A percentile compares a stretch with the other conserved stretches of the same genome.
Conservation (phyloP, 2,113 vertebrate genomes). For the Platysteira castanea region DNA sequence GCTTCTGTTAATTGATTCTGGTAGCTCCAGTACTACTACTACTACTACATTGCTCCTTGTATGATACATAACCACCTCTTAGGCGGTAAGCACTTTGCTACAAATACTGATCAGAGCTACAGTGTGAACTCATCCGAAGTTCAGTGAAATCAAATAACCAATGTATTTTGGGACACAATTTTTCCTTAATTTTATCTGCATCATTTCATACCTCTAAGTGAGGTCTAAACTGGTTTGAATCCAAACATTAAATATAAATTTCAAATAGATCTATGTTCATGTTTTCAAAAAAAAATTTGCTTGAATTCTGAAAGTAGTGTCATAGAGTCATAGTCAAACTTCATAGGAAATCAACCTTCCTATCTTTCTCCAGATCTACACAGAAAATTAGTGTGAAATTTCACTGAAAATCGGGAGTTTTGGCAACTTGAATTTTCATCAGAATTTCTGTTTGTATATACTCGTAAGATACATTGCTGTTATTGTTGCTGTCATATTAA, state of each 20-base stretch:
- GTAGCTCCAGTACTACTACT: neutral
- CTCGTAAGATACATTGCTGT: neutral
- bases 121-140: neutral
- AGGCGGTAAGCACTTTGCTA: neutral
- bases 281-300: neutral
- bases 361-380: neutral
- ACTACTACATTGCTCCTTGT: neutral
- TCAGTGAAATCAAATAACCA: neutral
- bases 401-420: neutral
- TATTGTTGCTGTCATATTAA: neutral
- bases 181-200: neutral
- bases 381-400: neutral
- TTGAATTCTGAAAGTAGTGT: neutral
- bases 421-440: neutral
- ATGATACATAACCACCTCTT: neutral
- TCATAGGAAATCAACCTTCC: neutral
- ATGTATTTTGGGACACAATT: neutral
- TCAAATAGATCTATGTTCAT: neutral
- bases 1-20: neutral
- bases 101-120: neutral
- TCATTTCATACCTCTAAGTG: neutral
- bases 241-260: neutral
- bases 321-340: neutral
- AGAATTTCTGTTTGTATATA: neutral
- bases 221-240: neutral